A percentile compares a stretch with the other conserved stretches of the same genome.
Conservation (phyloP, 2,888 invertebrate species). For the Enchytraeus crypticus region DNA sequence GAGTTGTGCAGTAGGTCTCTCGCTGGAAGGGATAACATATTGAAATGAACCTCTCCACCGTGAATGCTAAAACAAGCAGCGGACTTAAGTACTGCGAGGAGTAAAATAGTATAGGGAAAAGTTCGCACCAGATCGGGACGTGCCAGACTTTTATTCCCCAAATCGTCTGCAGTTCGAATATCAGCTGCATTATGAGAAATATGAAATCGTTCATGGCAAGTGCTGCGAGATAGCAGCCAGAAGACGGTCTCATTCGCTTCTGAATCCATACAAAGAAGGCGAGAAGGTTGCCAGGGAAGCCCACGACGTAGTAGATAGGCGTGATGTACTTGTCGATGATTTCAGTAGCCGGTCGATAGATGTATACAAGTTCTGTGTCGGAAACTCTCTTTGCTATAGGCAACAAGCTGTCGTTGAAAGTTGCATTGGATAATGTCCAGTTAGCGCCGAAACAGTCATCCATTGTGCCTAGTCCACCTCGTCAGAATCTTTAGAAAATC, state of each 20-base stretch:
- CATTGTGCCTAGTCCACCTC: no score
- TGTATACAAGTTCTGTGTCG: conserved; percentile 13
- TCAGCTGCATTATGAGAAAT: conserved; percentile 39
- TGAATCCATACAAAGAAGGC: conserved; percentile 45
- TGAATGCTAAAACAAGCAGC: conserved; percentile 44
- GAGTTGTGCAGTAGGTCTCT: conserved; percentile 40
- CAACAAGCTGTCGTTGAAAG: no score
- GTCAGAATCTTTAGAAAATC: no score
- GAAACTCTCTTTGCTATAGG: no score
- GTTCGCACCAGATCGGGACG: conserved; percentile 39
- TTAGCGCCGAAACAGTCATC: no score
- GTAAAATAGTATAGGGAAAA: conserved; percentile 41
- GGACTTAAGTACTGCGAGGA: conserved; percentile 44
- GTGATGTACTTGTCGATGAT: conserved; percentile 36
- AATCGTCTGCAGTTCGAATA: conserved; percentile 38
- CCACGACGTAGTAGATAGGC: conserved; percentile 40
- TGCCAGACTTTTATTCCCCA: conserved; percentile 36
- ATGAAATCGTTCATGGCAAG: conserved; percentile 43
- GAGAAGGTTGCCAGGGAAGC: conserved; percentile 46
- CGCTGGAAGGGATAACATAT: conserved; percentile 46
- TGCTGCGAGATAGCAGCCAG: conserved; percentile 46
- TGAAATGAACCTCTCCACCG: conserved; percentile 45
- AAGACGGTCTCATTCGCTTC: conserved; percentile 45
- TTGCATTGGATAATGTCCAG: no score
- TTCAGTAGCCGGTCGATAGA: conserved; percentile 18